phyloP scores from a whole-genome alignment of 2,797 vertebrate genomes.

The Lacerta agilis region DNA sequence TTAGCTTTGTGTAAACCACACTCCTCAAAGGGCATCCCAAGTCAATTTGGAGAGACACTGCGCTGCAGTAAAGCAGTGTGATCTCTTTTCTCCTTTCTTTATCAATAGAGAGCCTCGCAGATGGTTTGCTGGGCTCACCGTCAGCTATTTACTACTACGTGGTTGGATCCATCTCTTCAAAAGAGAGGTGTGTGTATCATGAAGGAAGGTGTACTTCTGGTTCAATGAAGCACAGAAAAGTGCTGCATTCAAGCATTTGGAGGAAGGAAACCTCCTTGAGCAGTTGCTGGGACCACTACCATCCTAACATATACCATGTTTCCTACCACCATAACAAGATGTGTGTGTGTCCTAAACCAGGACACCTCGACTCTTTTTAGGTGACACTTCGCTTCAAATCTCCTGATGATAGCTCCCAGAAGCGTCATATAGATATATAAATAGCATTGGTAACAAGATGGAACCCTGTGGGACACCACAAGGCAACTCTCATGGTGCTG shows the following conservation, averaged over 20 bases:
- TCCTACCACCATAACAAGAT: background rate
- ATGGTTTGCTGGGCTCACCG: conserved; percentile 31
- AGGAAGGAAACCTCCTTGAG: no score
- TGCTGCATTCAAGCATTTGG: background rate
- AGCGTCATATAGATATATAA: no score
- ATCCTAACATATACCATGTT: no score
- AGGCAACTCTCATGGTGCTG: no score
- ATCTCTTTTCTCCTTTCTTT: conserved; percentile 24
- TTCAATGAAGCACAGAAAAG: background rate
- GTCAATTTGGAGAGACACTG: conserved; percentile 15
- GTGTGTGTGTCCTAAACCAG: no score
- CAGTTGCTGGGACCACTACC: no score
- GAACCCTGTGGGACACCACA: no score
- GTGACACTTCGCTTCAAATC: no score
- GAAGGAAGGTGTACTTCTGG: background rate
- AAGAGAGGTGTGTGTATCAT: background rate
- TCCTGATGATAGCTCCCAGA: background rate
- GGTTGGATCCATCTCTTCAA: background rate
- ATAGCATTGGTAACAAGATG: no score
- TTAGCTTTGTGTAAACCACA: conserved; percentile 58
- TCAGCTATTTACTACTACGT: background rate
- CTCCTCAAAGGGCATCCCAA: conserved; percentile 56
- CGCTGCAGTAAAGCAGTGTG: conserved; percentile 38
- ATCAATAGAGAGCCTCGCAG: background rate
- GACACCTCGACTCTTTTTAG: no score